Base-by-base conservation (phyloP, 2,888 invertebrate species). In the Pasiphila rectangulata region DNA sequence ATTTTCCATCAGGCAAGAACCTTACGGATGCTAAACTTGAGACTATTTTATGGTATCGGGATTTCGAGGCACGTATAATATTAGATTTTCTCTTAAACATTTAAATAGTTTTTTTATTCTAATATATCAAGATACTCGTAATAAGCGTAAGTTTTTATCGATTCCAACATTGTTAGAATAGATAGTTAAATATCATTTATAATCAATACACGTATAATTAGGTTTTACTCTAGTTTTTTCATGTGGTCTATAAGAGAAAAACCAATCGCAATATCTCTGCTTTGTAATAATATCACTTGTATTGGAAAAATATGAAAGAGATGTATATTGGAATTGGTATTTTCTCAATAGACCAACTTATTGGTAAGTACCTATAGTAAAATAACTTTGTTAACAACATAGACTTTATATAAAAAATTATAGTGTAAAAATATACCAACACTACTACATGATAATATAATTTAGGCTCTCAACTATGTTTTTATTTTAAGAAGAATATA, bases 81-180 rank as follows among this genome's bases (percentile, higher is more conserved):
- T 72, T 73, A 77, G 68, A 78, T 74, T 76, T 75, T 77, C 67
- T 72, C 53, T 69, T 77, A 79, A 64, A 75, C 69, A 71, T 76
- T 79, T 80, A 85, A 45, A 71, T 79, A 73, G 75, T 75, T 68
- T 70, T 72, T 76, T 71, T 72, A 75, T 70, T 64, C 79, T 85
- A 83, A 74, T 72, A 81, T 84, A 84, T 79, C 77, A 72, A 83
- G 81, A 81, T 87, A n/a, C n/a, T n/a, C n/a, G n/a, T n/a, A 87
- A 82, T 87, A 87, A 87, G 87, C 87, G 87, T 87, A 87, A 81
- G 79, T 79, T 75, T 67, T 71, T 68, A 77, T 74, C 75, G 64
- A 72, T 74, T 64, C 79, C 69, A 73, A 78, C 72, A 56, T 61
- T 61, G 69, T 77, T 65, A 69, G 75, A 75, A 74, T 67, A 63